These are phyloP conservation scores for Luehdorfia chinensis DNA, from an alignment of 1,140 invertebrate genomes.

Conservation along the genomic window DNA sequence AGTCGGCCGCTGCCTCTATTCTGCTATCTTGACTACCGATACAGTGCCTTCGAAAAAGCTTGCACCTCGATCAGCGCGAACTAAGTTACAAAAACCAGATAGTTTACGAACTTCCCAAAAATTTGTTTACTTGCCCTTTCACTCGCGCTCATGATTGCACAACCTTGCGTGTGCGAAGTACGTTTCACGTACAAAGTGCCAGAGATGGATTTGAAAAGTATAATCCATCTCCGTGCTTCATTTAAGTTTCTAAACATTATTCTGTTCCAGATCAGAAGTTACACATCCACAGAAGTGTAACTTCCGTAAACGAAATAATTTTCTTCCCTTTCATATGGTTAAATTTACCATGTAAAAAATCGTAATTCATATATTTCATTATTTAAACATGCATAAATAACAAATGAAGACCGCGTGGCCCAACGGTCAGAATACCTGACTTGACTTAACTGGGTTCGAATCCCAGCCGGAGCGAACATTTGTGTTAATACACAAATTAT, in stretches of 20 bases:
- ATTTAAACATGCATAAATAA: no score
- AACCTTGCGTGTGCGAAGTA: neutral
- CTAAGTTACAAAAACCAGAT: constrained; percentile 14
- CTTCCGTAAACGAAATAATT: no score
- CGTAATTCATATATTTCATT: no score
- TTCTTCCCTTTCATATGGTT: no score
- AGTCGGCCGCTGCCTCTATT: constrained; percentile 18
- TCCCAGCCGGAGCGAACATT: no score
- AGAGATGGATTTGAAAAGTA: constrained; percentile 8
- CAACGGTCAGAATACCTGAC: no score
- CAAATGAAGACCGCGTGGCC: no score
- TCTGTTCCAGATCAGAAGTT: no score
- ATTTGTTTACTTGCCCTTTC: constrained; percentile 17
- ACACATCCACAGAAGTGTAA: no score
- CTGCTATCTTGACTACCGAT: constrained; percentile 36
- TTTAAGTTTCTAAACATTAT: constrained; percentile 2
- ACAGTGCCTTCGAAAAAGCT: constrained; percentile 48
- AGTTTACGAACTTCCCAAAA: constrained; percentile 20
- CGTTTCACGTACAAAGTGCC: neutral
- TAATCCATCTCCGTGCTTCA: constrained; percentile 1
- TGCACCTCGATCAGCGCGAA: constrained; percentile 22
- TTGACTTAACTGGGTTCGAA: no score
- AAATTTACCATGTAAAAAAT: no score
- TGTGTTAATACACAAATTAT: no score
- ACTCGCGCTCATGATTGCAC: constrained; percentile 14